Evolutionary conservation across 2,113 vertebrate genomes (phyloP), one percentile per base, ranked within the genome.

Genomic region (Helogale parvula): DNA sequence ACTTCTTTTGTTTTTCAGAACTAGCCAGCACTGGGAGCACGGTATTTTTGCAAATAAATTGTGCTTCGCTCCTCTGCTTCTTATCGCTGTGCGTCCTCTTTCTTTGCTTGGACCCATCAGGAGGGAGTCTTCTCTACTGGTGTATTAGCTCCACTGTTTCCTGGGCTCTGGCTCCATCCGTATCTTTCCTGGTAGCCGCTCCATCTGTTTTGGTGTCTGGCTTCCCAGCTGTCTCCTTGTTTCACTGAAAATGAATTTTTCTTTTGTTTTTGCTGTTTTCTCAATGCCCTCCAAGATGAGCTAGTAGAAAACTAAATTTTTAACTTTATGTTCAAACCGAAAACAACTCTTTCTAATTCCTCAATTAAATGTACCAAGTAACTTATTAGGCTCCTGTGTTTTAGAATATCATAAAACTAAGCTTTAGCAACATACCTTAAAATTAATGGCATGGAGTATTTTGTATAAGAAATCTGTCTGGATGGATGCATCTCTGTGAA

Each of bases 181-280:
- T 41, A 16, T 60, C 72, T 71, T 93, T 88, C 38, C 69, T 93
- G 66, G 91, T 57, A 85, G 50, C 81, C 33, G 23, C 35, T 94
- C 77, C 66, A 91, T 94, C 93, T 97, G 33, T 65, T 94, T 89
- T 66, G 50, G 33, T 85, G 77, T 93, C 93, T 97, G 86, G 19
- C 57, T 80, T 93, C 33, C 63, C 93, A 94, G 66, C 60, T 94
- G 81, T 90, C 66, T 93, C 81, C 27, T 86, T 79, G 38, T 83
- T 71, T 69, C 25, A 35, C 2, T 79, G 50, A 94, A 81, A 91
- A 60, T 27, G 6, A 47, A 23, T 60, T 91, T 97, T 96, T 88
- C 16, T 47, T 86, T 84, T 88, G 81, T 60, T 47, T 63, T 82
- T 84, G 14, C 6, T 82, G 2, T 68, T 91, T 90, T 88, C 74